Base-by-base conservation (phyloP, 53 echinoderm and acorn worm species). In the Paelopatides confundens region DNA sequence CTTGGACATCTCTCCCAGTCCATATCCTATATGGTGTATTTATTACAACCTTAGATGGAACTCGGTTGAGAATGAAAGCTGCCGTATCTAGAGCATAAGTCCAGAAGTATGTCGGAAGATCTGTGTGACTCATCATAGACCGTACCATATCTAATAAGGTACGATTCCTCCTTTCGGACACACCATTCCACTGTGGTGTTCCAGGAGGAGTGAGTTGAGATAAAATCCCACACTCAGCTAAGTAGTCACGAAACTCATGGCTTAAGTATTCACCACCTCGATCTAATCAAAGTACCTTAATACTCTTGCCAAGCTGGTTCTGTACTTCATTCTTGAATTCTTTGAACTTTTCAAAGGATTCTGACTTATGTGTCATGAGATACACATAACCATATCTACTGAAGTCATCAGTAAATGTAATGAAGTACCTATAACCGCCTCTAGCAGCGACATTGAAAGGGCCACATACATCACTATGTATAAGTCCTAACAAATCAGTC, bases 21-120 rank as follows among this genome's bases (percentile, higher is more conserved):
- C 70, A 70, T 35, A 17, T 36, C 21, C 35, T 36, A 70, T 1
- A 70, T 17, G 70, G 70, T 37, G 70, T 70, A 15, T 35, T 70
- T n/a, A n/a, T n/a, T 3, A 38, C 70, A 21, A 38, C 70, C 70
- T 70, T 70, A 3, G 70, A 35, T 70, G 70, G 70, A 70, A 35
- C 15, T 70, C 70, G 70, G 15, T 70, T 70, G 9, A 35, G 1
- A 5, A 70, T 35, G 35, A 12, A 69, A 15, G 35, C 38, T 1
- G 69, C 69, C 13, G 69, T 37, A 35, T 35, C 33, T 12, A 69
- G 15, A 29, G 69, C 69, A 35, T 69, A 35, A 8, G 38, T 35
- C 69, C 34, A 69, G 5, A 35, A 69, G 13, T 23, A 13, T 35
- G 10, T 0, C 5, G 69, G 38, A 38, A 69, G 69, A 3, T 69